Evolutionary conservation across 1,140 invertebrate species (phyloP).

Genomic region (Orchesella cincta): DNA sequence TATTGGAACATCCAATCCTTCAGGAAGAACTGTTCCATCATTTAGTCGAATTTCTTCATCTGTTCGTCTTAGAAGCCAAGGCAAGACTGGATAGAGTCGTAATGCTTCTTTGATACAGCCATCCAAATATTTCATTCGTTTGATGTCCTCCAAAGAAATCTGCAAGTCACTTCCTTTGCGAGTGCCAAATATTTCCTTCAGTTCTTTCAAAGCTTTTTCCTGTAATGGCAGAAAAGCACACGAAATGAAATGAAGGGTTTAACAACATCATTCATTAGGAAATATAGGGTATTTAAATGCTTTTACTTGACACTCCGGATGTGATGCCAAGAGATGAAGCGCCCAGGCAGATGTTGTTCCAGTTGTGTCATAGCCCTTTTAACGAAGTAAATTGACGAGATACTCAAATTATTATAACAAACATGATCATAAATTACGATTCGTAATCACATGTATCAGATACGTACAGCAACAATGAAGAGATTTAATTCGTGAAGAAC

Average conservation of each 20-base stretch:
- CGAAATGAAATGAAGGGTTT: no score
- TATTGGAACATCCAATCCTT: neutral
- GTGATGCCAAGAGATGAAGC: neutral
- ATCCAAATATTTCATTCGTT: neutral
- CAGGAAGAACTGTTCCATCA: neutral
- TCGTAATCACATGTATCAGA: neutral
- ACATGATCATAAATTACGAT: no score
- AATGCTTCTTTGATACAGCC: neutral
- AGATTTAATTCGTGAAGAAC: conserved; percentile 7
- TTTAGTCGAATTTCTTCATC: neutral
- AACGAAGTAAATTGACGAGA: neutral
- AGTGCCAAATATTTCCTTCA: no score
- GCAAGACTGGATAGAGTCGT: neutral
- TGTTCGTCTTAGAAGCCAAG: conserved; percentile 6
- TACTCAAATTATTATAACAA: no score
- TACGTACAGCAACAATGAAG: conserved; percentile 1
- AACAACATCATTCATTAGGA: no score
- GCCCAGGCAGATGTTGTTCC: neutral
- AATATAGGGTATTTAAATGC: no score
- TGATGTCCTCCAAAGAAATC: no score
- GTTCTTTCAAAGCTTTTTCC: no score
- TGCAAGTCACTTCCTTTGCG: no score
- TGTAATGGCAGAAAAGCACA: no score
- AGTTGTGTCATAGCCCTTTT: neutral
- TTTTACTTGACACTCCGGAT: conserved; percentile 3